A percentile compares a stretch with the other conserved stretches of the same genome.
Evolutionary conservation across 2,113 vertebrate species (phyloP).

Genomic region (Jaculus jaculus): DNA sequence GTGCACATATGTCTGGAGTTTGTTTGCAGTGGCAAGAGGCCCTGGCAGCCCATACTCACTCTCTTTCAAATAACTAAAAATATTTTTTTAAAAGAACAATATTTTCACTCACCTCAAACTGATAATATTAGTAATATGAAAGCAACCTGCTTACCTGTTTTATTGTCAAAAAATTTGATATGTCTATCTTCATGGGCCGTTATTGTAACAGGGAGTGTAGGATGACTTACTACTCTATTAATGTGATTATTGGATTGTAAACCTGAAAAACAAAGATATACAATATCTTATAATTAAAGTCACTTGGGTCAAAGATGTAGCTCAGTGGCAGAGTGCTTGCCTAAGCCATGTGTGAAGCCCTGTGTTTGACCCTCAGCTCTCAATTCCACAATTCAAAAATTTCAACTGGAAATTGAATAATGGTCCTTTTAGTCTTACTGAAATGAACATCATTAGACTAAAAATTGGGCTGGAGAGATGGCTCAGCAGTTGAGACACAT

Average conservation of each 20-base stretch:
- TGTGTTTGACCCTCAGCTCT: not conserved
- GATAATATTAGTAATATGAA: constrained; percentile 24
- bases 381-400: not conserved
- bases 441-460: constrained; percentile 6
- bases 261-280: constrained; percentile 82
- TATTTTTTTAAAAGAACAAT: not conserved
- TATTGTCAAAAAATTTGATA: constrained; percentile 99
- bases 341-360: not conserved
- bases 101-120: constrained; percentile 29
- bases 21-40: too few species aligned
- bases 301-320: not conserved
- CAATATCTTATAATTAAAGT: constrained; percentile 32
- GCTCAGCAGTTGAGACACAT: too few species aligned
- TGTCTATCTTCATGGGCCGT: constrained; percentile 97
- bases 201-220: constrained; percentile 97
- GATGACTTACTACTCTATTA: constrained; percentile 98
- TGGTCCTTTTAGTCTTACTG: not conserved
- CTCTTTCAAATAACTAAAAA: not conserved
- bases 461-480: not conserved
- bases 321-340: not conserved
- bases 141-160: constrained; percentile 90
- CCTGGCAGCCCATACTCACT: too few species aligned
- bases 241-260: constrained; percentile 92
- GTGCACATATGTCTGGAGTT: too few species aligned
- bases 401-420: constrained; percentile 11